Base-by-base conservation (phyloP, 2,113 vertebrate genomes). In the Terrapene triunguis region DNA sequence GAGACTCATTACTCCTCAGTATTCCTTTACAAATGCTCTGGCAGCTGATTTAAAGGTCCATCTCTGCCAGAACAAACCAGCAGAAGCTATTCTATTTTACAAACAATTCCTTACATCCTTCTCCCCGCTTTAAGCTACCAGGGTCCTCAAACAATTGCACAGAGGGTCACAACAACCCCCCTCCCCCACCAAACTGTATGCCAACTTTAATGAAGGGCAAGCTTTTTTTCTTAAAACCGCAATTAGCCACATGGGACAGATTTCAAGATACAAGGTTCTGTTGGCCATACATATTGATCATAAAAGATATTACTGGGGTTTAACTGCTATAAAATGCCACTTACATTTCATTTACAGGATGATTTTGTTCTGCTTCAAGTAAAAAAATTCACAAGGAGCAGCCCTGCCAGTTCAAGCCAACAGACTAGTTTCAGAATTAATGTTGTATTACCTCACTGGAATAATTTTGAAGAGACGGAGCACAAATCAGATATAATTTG, bases 351-450 rank as follows among this genome's bases (percentile, higher is more conserved):
- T 19, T 74, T 38, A 22, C 38, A 22, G 38, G 69, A 74, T 38
- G n/a, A 74, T 38, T 72, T 72, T 72, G n/a, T 19, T 72, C n/a
- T 3, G 8, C 17, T 17, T 42, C n/a, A 74, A 74, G 21, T 42
- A 38, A 22, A 10, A 42, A 42, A 21, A 5, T n/a, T 74, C 21
- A 21, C 2, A 24, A 42, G n/a, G 22, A 74, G 22, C 17, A 72
- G 65, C 35, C 10, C 76, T 25, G 48, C 6, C 48, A 85, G 32
- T 25, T 89, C 59, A 87, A 92, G 32, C 19, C 69, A 85, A 65
- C 29, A 62, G 50, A 42, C n/a, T 94, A 88, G 10, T 62, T 95
- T 62, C 74, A 93, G 74, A 91, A 79, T 38, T 92, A 55, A 55
- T 4, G 80, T 14, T 65, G 9, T 11, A 74, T 38, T 22, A 74